A percentile compares a stretch with the other conserved stretches of the same genome.
Evolutionary conservation across 2,888 invertebrate genomes (phyloP).

Genomic region (Hirtodrosophila histrioides): DNA sequence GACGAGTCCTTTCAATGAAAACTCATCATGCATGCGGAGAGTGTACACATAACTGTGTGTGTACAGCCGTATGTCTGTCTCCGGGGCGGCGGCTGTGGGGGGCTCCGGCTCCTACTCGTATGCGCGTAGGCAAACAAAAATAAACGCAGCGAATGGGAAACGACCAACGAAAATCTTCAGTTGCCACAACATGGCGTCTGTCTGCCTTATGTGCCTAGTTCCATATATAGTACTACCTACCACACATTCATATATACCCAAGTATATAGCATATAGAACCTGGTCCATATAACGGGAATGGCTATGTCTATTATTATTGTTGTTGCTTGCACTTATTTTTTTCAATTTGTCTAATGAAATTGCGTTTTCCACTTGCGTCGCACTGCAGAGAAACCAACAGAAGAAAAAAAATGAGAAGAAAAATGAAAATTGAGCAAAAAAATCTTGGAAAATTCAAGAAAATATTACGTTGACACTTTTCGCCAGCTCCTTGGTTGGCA

Average conservation of each 20-base stretch:
- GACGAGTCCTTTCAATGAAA: constrained; percentile 36
- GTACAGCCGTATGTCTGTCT: constrained; percentile 7
- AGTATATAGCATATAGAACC: constrained; percentile 14
- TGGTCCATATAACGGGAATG: constrained; percentile 39
- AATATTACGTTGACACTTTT: constrained; percentile 78
- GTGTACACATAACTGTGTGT: constrained; percentile 25
- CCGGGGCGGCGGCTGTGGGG: neutral
- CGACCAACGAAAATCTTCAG: constrained; percentile 55
- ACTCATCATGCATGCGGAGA: constrained; percentile 42
- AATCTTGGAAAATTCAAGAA: constrained; percentile 76
- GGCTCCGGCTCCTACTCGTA: constrained; percentile 55
- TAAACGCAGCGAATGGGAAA: constrained; percentile 69
- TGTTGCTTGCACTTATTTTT: constrained; percentile 75
- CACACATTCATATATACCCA: constrained; percentile 10
- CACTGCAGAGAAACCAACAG: constrained; percentile 30
- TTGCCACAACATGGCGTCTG: constrained; percentile 69
- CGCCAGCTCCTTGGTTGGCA: constrained; percentile 29
- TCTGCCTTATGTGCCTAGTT: constrained; percentile 44
- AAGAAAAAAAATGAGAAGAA: constrained; percentile 27
- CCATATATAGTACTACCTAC: constrained; percentile 3
- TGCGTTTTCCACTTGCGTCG: constrained; percentile 77
- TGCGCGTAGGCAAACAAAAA: constrained; percentile 61
- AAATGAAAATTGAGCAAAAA: constrained; percentile 26
- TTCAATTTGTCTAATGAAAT: constrained; percentile 84
- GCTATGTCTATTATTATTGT: constrained; percentile 42